Evolutionary conservation across 2,797 vertebrate species (phyloP).

Genomic region (Notolepis coatsorum): DNA sequence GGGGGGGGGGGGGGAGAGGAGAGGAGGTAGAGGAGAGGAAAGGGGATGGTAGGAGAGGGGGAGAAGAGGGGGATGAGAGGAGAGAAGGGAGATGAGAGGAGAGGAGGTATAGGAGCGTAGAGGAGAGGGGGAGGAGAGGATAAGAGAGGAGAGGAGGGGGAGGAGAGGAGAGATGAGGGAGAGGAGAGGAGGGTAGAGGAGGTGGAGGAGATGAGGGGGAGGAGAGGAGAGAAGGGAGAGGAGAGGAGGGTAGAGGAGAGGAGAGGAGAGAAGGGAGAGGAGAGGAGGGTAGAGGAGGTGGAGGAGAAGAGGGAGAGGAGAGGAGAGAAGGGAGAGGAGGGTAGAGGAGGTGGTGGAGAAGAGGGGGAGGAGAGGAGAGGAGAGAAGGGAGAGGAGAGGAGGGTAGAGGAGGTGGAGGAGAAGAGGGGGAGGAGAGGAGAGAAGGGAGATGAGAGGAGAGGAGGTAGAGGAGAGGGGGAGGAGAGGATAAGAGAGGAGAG

Average conservation of each 20-base stretch:
- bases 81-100: too few relatives aligned
- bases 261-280: background rate
- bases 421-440: background rate
- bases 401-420: too few relatives aligned
- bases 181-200: too few relatives aligned
- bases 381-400: background rate
- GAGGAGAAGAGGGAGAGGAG: background rate
- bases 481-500: background rate
- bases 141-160: too few relatives aligned
- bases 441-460: too few relatives aligned
- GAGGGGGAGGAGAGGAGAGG: background rate
- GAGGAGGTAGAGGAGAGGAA: background rate
- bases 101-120: too few relatives aligned
- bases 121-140: too few relatives aligned
- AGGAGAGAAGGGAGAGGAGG: background rate
- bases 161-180: too few relatives aligned
- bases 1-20: background rate
- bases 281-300: background rate
- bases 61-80: background rate
- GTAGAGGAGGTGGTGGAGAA: background rate
- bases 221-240: background rate
- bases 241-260: conserved; percentile 1
- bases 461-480: too few relatives aligned
- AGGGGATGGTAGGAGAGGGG: too few relatives aligned
- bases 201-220: too few relatives aligned